Evolutionary conservation across 2,113 vertebrate species (phyloP).

Genomic region (Antennarius striatus): DNA sequence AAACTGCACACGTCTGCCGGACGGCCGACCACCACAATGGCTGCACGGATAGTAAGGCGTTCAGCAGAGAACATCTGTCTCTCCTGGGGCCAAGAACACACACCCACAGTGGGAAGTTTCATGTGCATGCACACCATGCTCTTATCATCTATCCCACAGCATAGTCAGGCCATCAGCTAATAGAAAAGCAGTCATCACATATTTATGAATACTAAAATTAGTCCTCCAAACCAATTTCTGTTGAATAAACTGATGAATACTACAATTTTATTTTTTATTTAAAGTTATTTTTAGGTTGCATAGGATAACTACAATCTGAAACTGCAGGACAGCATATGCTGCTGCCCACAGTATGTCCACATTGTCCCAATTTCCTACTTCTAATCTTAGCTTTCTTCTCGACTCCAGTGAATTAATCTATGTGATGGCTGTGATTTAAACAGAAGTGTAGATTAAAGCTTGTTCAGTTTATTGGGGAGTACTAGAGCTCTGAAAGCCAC

Average conservation of each 20-base stretch:
- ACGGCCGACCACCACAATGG: slow-evolving; percentile 84
- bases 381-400: slow-evolving; percentile 70
- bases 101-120: slow-evolving; percentile 47
- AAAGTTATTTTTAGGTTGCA: neutral
- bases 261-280: neutral
- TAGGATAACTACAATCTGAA: slow-evolving; percentile 2
- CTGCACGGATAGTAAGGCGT: slow-evolving; percentile 81
- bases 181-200: neutral
- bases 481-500: slow-evolving; percentile 46
- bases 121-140: slow-evolving; percentile 45
- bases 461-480: slow-evolving; percentile 59
- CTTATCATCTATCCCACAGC: slow-evolving; percentile 51
- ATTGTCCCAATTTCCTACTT: slow-evolving; percentile 66
- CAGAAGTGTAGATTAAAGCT: slow-evolving; percentile 70
- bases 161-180: slow-evolving; percentile 18
- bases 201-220: too few relatives aligned
- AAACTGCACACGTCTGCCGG: slow-evolving; percentile 83
- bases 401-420: slow-evolving; percentile 71
- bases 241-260: too few relatives aligned
- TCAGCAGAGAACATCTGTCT: slow-evolving; percentile 82
- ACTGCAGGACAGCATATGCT: neutral
- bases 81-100: slow-evolving; percentile 73
- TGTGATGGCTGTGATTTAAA: slow-evolving; percentile 64
- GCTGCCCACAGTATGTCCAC: slow-evolving; percentile 22
- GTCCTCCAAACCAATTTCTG: too few relatives aligned